Percentiles rank a stretch among this genome's conserved stretches.
Conservation (phyloP, 30 jellyfish, hydroid and myxozoan species). For the Aurelia sp. region DNA sequence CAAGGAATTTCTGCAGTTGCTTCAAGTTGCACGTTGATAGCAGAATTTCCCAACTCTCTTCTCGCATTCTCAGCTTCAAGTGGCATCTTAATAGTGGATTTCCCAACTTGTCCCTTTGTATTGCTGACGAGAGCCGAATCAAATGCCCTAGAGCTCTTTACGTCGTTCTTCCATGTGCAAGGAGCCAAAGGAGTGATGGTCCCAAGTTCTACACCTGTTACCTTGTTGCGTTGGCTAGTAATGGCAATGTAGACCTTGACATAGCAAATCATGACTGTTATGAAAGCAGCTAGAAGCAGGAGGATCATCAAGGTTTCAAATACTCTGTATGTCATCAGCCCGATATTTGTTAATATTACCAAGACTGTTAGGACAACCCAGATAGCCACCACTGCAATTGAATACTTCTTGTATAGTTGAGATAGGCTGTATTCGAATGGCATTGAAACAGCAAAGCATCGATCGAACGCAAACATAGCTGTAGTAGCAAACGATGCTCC, state of each 20-base stretch:
- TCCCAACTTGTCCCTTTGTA: too few relatives aligned
- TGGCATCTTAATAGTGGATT: too few relatives aligned
- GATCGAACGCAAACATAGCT: constrained; percentile 44
- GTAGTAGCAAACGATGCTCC: constrained; percentile 25
- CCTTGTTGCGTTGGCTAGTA: neutral
- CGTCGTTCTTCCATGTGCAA: too few relatives aligned
- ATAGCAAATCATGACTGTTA: neutral
- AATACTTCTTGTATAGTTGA: constrained; percentile 27
- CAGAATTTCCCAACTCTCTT: too few relatives aligned
- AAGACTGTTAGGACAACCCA: constrained; percentile 14
- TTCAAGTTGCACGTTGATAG: too few relatives aligned
- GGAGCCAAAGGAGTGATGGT: too few relatives aligned
- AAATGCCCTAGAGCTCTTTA: too few relatives aligned
- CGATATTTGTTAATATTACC: neutral
- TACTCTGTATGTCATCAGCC: neutral
- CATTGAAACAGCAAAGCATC: constrained; percentile 36
- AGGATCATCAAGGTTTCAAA: neutral
- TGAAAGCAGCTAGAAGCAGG: neutral
- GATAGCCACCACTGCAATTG: neutral
- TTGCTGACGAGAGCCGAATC: too few relatives aligned
- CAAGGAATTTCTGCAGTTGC: too few relatives aligned
- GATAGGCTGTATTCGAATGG: constrained; percentile 25
- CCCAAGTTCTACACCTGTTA: neutral
- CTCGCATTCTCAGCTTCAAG: too few relatives aligned
- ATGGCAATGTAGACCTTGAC: neutral